Evolutionary conservation across 1,140 invertebrate genomes (phyloP).

Genomic region (Bacillus rossius): DNA sequence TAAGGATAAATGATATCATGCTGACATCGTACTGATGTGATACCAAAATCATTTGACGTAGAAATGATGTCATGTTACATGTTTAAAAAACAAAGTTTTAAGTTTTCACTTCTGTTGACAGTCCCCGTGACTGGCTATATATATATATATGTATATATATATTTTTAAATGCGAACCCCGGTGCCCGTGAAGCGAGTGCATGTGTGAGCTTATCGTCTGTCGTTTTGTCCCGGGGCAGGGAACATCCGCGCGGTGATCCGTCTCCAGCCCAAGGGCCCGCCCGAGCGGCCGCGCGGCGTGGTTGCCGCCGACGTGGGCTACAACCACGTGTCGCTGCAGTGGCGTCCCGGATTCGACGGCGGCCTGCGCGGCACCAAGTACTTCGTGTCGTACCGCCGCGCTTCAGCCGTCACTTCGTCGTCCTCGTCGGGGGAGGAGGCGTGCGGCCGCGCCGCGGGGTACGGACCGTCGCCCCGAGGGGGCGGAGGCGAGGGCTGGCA

Average conservation of each 20-base stretch:
- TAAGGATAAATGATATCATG: too few species aligned
- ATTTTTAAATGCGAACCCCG: too few species aligned
- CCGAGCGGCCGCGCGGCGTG: slow-evolving; percentile 70
- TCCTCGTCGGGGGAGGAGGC: slow-evolving; percentile 38
- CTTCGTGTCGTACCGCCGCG: slow-evolving; percentile 68
- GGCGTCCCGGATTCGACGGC: slow-evolving; percentile 87
- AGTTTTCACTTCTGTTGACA: too few species aligned
- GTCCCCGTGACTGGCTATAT: too few species aligned
- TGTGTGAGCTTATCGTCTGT: slow-evolving; percentile 5
- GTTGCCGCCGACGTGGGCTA: slow-evolving; percentile 62
- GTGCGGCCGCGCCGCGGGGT: background rate
- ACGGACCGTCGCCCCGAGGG: background rate
- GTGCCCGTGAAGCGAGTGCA: too few species aligned
- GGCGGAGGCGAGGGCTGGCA: slow-evolving; percentile 56
- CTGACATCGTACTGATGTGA: too few species aligned
- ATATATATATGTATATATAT: too few species aligned
- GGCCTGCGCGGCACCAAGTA: slow-evolving; percentile 79
- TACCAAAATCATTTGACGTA: too few species aligned
- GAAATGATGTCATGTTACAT: too few species aligned
- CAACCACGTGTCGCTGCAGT: slow-evolving; percentile 69
- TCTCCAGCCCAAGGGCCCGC: slow-evolving; percentile 76
- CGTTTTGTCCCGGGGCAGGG: slow-evolving; percentile 52
- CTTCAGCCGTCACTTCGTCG: slow-evolving; percentile 39
- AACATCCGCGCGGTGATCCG: slow-evolving; percentile 68
- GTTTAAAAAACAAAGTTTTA: too few species aligned